Base-by-base conservation (phyloP, 2,888 invertebrate genomes). In the Tinea pellionella region DNA sequence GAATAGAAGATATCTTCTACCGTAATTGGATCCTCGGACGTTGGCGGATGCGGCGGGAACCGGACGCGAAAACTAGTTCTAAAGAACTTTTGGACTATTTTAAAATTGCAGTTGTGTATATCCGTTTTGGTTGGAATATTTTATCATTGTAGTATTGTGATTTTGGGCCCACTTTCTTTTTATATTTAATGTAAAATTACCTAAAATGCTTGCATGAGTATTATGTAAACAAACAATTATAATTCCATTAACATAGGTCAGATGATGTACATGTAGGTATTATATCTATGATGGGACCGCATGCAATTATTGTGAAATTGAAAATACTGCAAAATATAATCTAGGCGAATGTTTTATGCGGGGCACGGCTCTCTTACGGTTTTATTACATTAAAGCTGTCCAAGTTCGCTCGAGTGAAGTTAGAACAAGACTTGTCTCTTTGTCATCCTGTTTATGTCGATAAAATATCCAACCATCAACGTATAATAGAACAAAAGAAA, bases 1-100 rank as follows among this genome's bases (percentile, higher is more conserved):
- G 53, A 53, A 43, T 60, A 60, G 37, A 60, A 62, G 62, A 59
- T 62, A 30, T 59, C 41, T 59, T 16, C n/a, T 42, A 15, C 41
- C 43, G 59, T 59, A 42, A 59, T 59, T 59, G 59, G 59, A 59
- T 59, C 24, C 24, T 37, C 41, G 42, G 24, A 42, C 19, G 42
- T 37, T 58, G 56, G 4, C 24, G 58, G 55, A 55, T 16, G 47
- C 15, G 47, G 13, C 47, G 15, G 4, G 8, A 8, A 55, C 55
- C 24, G 24, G 55, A 19, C 19, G 57, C 53, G 59, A 37, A 61
- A 62, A 57, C 18, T 59, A 47, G 47, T 42, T 51, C 30, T 18
- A 24, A 41, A 58, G 57, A 53, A 60, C 60, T 57, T 61, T 42
- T 15, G 9, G 8, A 43, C 56, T 55, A 55, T 55, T 55, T 55